Percentiles rank a stretch among this genome's conserved stretches.
Evolutionary conservation across 2,113 vertebrate genomes (phyloP).

Genomic region (Sciurus niger): DNA sequence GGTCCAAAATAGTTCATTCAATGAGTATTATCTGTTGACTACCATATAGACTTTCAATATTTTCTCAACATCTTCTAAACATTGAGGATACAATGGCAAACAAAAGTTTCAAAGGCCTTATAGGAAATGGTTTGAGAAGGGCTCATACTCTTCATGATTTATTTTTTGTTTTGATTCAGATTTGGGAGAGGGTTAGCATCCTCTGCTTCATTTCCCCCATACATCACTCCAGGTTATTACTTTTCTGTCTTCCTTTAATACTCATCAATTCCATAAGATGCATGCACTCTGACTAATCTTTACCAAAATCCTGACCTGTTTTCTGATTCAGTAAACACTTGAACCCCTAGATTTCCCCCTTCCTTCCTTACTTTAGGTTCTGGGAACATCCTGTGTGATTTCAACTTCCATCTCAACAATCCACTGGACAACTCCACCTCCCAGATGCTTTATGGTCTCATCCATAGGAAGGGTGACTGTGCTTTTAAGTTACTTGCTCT

Average conservation of each 20-base stretch:
- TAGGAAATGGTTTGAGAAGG: neutral
- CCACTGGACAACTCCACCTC: neutral
- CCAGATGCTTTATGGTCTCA: neutral
- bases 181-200: neutral
- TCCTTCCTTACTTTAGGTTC: neutral
- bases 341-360: neutral
- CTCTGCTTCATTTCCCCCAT: neutral
- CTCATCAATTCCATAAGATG: neutral
- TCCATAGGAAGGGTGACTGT: neutral
- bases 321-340: neutral
- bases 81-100: neutral
- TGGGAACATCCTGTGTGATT: neutral
- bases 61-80: neutral
- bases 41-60: neutral
- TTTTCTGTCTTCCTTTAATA: neutral
- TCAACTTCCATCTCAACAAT: neutral
- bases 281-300: neutral
- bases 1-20: neutral
- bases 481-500: neutral
- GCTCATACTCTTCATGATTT: neutral
- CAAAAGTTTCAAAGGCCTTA: neutral
- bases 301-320: too few relatives aligned
- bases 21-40: neutral
- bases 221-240: neutral
- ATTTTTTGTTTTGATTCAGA: neutral